Evolutionary conservation across 2,113 vertebrate species (phyloP).

Genomic region (Conger conger): DNA sequence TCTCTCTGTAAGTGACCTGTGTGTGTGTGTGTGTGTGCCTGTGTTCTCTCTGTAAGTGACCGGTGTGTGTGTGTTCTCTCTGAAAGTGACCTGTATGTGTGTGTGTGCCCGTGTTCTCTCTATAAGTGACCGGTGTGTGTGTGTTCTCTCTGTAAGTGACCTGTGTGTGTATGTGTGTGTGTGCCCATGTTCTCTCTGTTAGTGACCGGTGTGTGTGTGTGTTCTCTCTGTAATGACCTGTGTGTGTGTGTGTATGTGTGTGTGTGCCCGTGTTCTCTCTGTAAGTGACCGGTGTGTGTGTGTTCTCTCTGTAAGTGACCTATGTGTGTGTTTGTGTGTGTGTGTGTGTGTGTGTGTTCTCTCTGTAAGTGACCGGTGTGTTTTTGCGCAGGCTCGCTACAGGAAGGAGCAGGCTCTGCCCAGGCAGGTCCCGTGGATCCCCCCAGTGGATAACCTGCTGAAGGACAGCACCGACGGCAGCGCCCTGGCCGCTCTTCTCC

Average conservation of each 20-base stretch:
- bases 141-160: too few relatives aligned
- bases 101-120: neutral
- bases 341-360: neutral
- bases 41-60: neutral
- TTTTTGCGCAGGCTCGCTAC: conserved; percentile 80
- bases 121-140: neutral
- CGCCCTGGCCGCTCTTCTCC: conserved; percentile 85
- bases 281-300: neutral
- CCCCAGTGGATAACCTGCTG: conserved; percentile 88
- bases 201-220: neutral
- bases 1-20: too few relatives aligned
- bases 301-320: neutral
- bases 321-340: neutral
- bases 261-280: neutral
- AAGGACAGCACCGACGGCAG: conserved; percentile 93
- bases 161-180: neutral
- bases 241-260: neutral
- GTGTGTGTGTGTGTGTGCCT: neutral
- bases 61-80: neutral
- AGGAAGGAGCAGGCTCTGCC: conserved; percentile 86
- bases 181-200: neutral
- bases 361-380: neutral
- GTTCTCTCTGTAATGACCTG: neutral
- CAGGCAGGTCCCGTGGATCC: conserved; percentile 86
- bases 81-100: neutral